Evolutionary conservation across 2,113 vertebrate species (phyloP).

Genomic region (Takifugu flavidus): DNA sequence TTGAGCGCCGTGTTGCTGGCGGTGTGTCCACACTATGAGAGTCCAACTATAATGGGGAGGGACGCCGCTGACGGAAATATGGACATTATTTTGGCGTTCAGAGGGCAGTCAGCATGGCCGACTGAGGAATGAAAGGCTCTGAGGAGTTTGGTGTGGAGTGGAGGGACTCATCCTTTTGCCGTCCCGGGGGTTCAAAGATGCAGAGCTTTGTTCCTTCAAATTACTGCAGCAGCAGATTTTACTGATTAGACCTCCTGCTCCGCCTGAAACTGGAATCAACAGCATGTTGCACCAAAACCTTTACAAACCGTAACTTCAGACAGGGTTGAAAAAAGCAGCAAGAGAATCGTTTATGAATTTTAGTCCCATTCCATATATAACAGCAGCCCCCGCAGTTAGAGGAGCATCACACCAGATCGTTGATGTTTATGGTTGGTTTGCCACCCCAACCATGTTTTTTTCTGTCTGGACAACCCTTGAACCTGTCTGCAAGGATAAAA

Average conservation of each 20-base stretch:
- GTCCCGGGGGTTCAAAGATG: constrained; percentile 13
- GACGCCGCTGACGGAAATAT: constrained; percentile 42
- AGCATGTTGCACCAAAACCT: constrained; percentile 10
- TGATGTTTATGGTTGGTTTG: no score
- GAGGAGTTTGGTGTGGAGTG: constrained; percentile 17
- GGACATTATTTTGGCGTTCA: constrained; percentile 28
- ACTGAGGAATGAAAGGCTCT: constrained; percentile 16
- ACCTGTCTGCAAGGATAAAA: no score
- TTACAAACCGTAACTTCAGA: neutral
- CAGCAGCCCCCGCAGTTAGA: no score
- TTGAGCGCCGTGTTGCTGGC: constrained; percentile 40
- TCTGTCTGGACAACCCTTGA: no score
- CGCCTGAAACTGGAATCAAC: constrained; percentile 30
- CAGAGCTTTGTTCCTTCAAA: constrained; percentile 33
- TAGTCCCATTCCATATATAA: no score
- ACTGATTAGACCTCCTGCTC: constrained; percentile 35
- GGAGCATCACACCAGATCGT: no score
- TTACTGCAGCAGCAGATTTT: constrained; percentile 29
- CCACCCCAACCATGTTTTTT: no score
- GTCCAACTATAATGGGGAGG: constrained; percentile 36
- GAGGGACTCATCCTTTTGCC: constrained; percentile 10
- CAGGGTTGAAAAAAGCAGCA: no score
- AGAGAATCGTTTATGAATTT: no score
- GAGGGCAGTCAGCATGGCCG: constrained; percentile 18
- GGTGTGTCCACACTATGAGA: constrained; percentile 43